These are phyloP conservation scores for Hippocampus abdominalis DNA, from an alignment of 2,113 vertebrate species.

Conservation along the genomic window DNA sequence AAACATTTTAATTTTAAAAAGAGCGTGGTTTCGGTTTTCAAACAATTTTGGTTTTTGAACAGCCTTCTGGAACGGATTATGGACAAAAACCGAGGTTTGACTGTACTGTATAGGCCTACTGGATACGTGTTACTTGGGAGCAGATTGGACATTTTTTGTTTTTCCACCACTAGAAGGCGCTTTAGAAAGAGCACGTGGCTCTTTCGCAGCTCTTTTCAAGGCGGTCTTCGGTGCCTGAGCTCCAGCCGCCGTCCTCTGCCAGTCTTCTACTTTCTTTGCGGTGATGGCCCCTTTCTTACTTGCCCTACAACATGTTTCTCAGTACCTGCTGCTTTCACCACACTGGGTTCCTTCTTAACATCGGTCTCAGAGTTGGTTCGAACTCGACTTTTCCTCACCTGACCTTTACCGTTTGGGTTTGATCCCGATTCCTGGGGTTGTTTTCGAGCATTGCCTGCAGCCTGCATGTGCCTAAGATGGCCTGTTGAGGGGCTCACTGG, in stretches of 20 bases:
- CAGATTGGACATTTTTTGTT: conserved; percentile 69
- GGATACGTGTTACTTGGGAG: conserved; percentile 59
- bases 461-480: conserved; percentile 67
- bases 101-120: conserved; percentile 13
- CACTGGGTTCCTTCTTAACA: conserved; percentile 55
- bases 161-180: conserved; percentile 50
- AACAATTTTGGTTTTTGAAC: too few relatives aligned
- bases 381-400: conserved; percentile 53
- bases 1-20: too few relatives aligned
- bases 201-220: conserved; percentile 56
- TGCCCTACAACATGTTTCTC: conserved; percentile 55
- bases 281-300: conserved; percentile 55
- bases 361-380: conserved; percentile 64
- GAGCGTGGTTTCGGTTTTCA: too few relatives aligned
- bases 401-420: conserved; percentile 49
- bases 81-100: too few relatives aligned
- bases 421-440: conserved; percentile 46
- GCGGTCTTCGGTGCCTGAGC: conserved; percentile 48
- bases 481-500: conserved; percentile 63
- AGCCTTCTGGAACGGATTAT: too few relatives aligned
- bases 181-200: conserved; percentile 54
- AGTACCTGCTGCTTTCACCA: conserved; percentile 38
- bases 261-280: conserved; percentile 60
- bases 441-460: conserved; percentile 60
- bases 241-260: conserved; percentile 52